Evolutionary conservation across 64 coral and sea anemone genomes (phyloP), one percentile per base, ranked within the genome.

Genomic region (Actinia tenebrosa): DNA sequence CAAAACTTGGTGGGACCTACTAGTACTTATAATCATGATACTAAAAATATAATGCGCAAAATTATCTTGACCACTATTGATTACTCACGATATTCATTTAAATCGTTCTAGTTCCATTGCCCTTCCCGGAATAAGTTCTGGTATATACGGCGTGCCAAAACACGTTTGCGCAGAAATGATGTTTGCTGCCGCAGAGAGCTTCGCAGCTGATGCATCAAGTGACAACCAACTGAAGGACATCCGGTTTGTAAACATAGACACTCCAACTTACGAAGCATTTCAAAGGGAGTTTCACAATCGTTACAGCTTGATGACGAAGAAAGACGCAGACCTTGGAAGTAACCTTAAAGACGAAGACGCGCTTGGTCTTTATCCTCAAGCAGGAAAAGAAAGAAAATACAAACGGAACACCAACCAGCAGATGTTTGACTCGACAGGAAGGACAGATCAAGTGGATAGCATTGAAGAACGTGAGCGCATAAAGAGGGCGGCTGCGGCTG

Each of bases 121-220:
- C 3, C 53, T 96, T 26, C 88, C 94, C 16, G 90, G 90, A 1
- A 96, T 96, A 7, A 92, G 90, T 56, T 87, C 91, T 45, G 94
- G 90, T 14, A 71, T 80, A 44, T 90, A 77, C 56, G 91, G 88
- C 16, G 85, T 92, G 59, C 94, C 94, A 0, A 87, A 87, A 47
- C 20, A 80, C 1, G 37, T 96, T 6, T 89, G 94, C 20, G 94
- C 94, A n/a, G 56, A 44, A 80, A 60, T 80, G 25, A 80, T 96
- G 85, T 90, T 96, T 45, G 8, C 43, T 0, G 91, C 87, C 16
- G 71, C 88, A 1, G 93, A 87, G n/a, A 69, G 53, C 11, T 94
- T 87, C 53, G 89, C 55, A 20, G 13, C 3, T 6, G 63, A 83
- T 4, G 88, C 77, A 10, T 23, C 64, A 61, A n/a, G 7, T 37